phyloP scores from a whole-genome alignment of 2,888 invertebrate species.

The Drosophila subquinaria region DNA sequence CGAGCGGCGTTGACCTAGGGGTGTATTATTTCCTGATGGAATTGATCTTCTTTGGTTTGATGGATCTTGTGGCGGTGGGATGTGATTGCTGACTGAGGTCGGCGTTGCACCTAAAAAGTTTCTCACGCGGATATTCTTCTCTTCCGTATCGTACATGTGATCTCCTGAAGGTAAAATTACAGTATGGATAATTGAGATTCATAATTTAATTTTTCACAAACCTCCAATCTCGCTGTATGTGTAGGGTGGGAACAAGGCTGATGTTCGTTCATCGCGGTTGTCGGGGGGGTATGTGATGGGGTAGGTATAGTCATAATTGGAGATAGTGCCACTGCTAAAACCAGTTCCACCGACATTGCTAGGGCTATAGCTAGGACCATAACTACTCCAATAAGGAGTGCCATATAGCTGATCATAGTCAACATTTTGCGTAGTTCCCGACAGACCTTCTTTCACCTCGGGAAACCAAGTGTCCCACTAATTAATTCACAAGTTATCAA shows the following conservation, averaged over 20 bases:
- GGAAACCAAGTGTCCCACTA: slow-evolving; percentile 65
- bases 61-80: not conserved
- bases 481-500: not conserved
- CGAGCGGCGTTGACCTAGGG: slow-evolving; percentile 41
- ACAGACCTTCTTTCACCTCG: slow-evolving; percentile 23
- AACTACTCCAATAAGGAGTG: slow-evolving; percentile 13
- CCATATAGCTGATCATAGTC: not conserved
- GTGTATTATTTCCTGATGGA: slow-evolving; percentile 20
- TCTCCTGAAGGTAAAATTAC: slow-evolving; percentile 4
- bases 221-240: slow-evolving; percentile 16
- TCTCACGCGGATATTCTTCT: slow-evolving; percentile 2
- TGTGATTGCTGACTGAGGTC: not conserved
- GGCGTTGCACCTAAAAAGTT: not conserved
- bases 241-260: slow-evolving; percentile 51
- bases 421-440: not conserved
- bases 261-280: slow-evolving; percentile 38
- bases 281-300: not conserved
- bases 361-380: slow-evolving; percentile 27
- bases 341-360: slow-evolving; percentile 14
- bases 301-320: slow-evolving; percentile 24
- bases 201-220: not conserved
- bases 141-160: not conserved
- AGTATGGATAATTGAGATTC: not conserved
- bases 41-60: not conserved
- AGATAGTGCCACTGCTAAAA: slow-evolving; percentile 15